phyloP scores from a whole-genome alignment of 2,888 invertebrate species.

The Drosophila longiperda region DNA sequence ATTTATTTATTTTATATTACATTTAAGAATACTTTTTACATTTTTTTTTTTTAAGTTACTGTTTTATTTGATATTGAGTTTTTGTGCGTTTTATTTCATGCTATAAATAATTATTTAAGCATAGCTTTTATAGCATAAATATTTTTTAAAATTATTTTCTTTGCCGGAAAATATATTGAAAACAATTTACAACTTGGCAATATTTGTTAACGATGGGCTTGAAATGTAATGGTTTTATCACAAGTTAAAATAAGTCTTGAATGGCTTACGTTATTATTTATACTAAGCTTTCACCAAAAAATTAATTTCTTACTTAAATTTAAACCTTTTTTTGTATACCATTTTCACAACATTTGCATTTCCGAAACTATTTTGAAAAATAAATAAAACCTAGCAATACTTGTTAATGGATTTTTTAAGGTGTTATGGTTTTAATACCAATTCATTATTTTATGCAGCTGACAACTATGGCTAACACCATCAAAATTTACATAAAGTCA shows the following conservation, averaged over 20 bases:
- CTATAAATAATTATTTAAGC: too few species aligned
- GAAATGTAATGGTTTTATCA: not conserved
- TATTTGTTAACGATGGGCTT: not conserved
- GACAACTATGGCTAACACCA: conserved; percentile 30
- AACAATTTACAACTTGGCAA: not conserved
- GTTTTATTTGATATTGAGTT: not conserved
- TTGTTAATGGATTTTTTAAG: not conserved
- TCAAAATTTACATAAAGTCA: conserved; percentile 36
- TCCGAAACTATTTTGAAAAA: not conserved
- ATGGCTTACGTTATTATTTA: too few species aligned
- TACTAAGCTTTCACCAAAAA: not conserved
- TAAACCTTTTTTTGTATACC: not conserved
- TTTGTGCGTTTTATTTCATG: too few species aligned
- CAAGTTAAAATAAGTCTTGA: too few species aligned
- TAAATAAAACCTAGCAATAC: not conserved
- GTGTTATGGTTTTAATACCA: not conserved
- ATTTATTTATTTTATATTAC: too few species aligned
- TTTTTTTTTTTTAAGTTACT: too few species aligned
- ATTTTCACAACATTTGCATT: not conserved
- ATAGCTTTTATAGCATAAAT: too few species aligned
- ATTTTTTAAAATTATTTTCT: too few species aligned
- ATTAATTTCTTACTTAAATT: not conserved
- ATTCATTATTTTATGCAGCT: conserved; percentile 11
- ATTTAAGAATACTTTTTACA: too few species aligned
- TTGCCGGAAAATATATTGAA: too few species aligned